These are phyloP conservation scores for Podocnemis expansa DNA, from an alignment of 2,113 vertebrate species.

Conservation along the genomic window DNA sequence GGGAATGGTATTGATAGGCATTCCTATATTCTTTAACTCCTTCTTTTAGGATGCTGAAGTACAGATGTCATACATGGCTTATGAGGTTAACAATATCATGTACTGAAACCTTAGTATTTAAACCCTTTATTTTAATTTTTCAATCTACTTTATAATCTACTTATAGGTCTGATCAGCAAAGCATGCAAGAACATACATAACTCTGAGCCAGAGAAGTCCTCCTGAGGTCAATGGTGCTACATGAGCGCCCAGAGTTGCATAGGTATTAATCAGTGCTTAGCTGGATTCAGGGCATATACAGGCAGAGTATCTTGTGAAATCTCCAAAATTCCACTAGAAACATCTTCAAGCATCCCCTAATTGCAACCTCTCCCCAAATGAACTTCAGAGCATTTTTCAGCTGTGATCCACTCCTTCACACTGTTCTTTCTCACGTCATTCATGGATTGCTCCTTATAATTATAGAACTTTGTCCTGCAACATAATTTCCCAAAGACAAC, in stretches of 20 bases:
- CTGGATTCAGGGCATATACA: not conserved
- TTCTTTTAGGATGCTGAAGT: not conserved
- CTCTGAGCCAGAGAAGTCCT: not conserved
- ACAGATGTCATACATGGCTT: not conserved
- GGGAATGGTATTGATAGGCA: too few relatives aligned
- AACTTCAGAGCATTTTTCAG: not conserved
- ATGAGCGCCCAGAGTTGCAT: not conserved
- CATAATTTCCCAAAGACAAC: not conserved
- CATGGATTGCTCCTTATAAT: not conserved
- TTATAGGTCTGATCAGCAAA: not conserved
- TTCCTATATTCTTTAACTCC: too few relatives aligned
- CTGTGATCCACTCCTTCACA: accelerated
- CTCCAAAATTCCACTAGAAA: not conserved
- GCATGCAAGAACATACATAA: not conserved
- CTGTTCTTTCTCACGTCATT: not conserved
- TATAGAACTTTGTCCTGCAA: not conserved
- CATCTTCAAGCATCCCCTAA: not conserved
- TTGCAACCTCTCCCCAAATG: not conserved
- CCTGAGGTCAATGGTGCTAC: not conserved
- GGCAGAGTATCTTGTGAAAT: not conserved
- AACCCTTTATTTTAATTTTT: too few relatives aligned
- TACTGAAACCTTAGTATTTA: not conserved
- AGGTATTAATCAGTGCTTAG: not conserved
- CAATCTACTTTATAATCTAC: not conserved
- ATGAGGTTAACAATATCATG: not conserved